phyloP scores from a whole-genome alignment of 2,888 invertebrate genomes.

The Sphecodes monilicornis region DNA sequence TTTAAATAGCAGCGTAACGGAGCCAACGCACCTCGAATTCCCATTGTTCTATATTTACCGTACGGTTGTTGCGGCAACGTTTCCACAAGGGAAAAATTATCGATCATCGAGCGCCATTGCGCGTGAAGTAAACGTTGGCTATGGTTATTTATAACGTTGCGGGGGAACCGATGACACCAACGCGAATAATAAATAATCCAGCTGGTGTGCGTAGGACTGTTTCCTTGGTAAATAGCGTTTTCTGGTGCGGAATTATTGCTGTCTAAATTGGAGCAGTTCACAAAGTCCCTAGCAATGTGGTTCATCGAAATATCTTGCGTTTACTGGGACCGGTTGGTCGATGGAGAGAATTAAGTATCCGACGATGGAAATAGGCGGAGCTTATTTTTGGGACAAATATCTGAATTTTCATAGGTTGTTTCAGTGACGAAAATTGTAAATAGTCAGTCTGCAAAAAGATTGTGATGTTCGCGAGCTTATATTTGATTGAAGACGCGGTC shows the following conservation, averaged over 20 bases:
- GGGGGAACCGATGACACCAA: slow-evolving; percentile 46
- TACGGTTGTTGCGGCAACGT: neutral
- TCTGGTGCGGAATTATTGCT: neutral
- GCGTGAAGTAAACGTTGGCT: slow-evolving; percentile 35
- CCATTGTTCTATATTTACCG: slow-evolving; percentile 40
- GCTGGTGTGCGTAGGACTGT: neutral
- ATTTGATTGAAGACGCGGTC: neutral
- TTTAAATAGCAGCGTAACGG: neutral
- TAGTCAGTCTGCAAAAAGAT: neutral
- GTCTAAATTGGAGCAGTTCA: neutral
- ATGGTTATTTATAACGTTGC: slow-evolving; percentile 46
- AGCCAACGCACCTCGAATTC: slow-evolving; percentile 26
- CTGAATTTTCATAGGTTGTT: neutral
- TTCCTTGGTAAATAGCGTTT: neutral
- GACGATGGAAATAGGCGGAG: neutral
- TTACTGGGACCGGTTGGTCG: neutral
- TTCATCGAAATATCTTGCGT: neutral
- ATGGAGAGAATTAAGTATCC: neutral
- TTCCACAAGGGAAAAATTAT: slow-evolving; percentile 42
- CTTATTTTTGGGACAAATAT: neutral
- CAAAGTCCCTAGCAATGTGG: neutral
- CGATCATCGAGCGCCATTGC: slow-evolving; percentile 49
- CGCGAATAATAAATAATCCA: slow-evolving; percentile 45
- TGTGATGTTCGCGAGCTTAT: neutral
- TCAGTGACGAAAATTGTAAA: neutral